Conservation (phyloP, 2,797 vertebrate genomes). For the Varecia variegata region DNA sequence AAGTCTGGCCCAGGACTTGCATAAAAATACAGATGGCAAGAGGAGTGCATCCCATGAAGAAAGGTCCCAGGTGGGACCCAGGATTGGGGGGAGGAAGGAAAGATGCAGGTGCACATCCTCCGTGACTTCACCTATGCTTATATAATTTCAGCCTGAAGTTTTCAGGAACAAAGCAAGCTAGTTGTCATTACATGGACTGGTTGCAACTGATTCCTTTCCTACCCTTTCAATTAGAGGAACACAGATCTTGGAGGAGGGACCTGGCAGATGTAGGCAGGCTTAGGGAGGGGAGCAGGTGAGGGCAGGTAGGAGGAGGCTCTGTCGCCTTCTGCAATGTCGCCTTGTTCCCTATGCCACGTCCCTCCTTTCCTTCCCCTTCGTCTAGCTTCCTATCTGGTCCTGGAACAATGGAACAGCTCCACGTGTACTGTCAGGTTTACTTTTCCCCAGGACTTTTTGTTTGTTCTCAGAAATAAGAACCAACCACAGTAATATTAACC, state of each 20-base stretch:
- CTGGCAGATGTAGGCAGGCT: background rate
- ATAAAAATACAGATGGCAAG: background rate
- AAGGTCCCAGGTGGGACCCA: background rate
- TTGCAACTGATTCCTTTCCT: background rate
- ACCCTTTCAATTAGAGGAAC: background rate
- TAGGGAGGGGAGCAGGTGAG: background rate
- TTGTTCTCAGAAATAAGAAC: background rate
- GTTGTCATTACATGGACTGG: background rate
- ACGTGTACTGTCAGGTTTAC: background rate
- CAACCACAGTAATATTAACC: background rate
- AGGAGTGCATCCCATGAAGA: background rate
- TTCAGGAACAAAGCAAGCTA: background rate
- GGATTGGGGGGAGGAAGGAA: background rate
- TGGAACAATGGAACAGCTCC: background rate
- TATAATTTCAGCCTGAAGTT: background rate
- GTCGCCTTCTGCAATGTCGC: background rate
- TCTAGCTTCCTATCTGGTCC: background rate
- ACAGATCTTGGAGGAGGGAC: background rate
- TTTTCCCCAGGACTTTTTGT: background rate
- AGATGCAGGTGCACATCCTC: background rate
- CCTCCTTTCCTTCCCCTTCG: background rate
- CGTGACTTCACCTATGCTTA: background rate
- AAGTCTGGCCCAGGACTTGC: background rate
- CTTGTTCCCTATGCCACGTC: fast-evolving
- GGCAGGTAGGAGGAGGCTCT: background rate